Base-by-base conservation (phyloP, 2,113 vertebrate genomes). In the Carassius carassius region DNA sequence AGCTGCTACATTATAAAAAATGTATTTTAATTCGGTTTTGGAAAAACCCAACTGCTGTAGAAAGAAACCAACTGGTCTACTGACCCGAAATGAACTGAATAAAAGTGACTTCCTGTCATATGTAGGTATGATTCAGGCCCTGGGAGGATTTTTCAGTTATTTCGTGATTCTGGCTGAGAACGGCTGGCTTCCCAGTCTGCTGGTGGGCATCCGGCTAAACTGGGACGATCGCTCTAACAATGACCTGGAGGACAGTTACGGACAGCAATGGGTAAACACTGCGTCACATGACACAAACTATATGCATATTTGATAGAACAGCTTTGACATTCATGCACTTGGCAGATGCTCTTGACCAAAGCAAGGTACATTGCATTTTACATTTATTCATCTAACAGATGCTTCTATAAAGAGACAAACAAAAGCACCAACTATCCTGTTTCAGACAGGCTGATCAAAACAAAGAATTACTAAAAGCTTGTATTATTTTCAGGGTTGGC, bases 51-150 rank as follows among this genome's bases (percentile, higher is more conserved):
- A 37, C 29, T 70, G 5, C 19, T 44, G 70, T 44, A 41, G 41
- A 41, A 41, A 41, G 41, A 41, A 8, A 9, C 41, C 41, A 8
- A 41, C 41, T 41, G 41, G 41, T 41, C 41, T 41, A 41, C 41
- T 44, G 37, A 13, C 37, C 49, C 3, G 14, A 44, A 51, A 17
- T 54, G 44, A 63, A 37, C 10, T 19, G 32, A 47, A 23, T 49
- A n/a, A 23, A 23, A 63, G 23, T 75, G 21, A 67, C 25, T 75
- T 78, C 72, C 5, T 65, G 19, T 60, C 23, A 11, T 84, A 41
- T 83, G n/a, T 51, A 97, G 97, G 97, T 65, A 97, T 97, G 96
- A 97, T 98, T 89, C 96, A 97, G 87, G 97, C 96, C 6, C 93
- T 97, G 0, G 97, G 96, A 0, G 97, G 96, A 1, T 98, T 95